Evolutionary conservation across 2,888 invertebrate species (phyloP).

Genomic region (Liposcelis brunnea): DNA sequence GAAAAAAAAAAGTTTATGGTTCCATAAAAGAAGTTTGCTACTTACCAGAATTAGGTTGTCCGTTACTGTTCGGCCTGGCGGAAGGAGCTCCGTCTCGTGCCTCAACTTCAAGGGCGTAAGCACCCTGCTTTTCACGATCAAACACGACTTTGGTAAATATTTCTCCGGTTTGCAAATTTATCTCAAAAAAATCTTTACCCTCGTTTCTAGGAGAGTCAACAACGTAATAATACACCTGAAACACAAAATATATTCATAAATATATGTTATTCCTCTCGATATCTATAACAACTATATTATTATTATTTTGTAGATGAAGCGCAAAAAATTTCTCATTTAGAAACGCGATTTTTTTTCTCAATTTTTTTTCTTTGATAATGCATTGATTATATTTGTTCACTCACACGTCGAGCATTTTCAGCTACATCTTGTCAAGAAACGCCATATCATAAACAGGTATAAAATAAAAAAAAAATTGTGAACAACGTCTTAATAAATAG

Average conservation of each 20-base stretch:
- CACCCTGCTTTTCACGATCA: conserved; percentile 94
- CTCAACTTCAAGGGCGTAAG: conserved; percentile 93
- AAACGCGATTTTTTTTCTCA: no score
- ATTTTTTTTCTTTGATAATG: no score
- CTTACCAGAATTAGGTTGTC: conserved; percentile 90
- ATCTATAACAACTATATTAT: no score
- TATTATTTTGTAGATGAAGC: no score
- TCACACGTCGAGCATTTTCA: no score
- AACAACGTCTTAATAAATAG: no score
- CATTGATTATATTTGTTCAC: no score
- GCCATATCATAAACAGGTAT: no score
- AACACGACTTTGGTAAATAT: conserved; percentile 90
- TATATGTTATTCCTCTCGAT: no score
- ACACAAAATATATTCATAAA: neutral
- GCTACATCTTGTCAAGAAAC: no score
- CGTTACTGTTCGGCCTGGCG: conserved; percentile 81
- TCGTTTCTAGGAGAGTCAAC: conserved; percentile 83
- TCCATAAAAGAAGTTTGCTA: conserved; percentile 17
- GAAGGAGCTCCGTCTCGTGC: conserved; percentile 95
- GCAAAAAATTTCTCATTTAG: no score
- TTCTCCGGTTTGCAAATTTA: conserved; percentile 88
- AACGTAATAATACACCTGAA: conserved; percentile 82
- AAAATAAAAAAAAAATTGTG: neutral
- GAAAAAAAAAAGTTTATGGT: no score
- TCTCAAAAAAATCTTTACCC: conserved; percentile 90